A percentile compares a stretch with the other conserved stretches of the same genome.
Evolutionary conservation across 2,797 vertebrate genomes (phyloP).

Genomic region (Pelochelys cantorii): DNA sequence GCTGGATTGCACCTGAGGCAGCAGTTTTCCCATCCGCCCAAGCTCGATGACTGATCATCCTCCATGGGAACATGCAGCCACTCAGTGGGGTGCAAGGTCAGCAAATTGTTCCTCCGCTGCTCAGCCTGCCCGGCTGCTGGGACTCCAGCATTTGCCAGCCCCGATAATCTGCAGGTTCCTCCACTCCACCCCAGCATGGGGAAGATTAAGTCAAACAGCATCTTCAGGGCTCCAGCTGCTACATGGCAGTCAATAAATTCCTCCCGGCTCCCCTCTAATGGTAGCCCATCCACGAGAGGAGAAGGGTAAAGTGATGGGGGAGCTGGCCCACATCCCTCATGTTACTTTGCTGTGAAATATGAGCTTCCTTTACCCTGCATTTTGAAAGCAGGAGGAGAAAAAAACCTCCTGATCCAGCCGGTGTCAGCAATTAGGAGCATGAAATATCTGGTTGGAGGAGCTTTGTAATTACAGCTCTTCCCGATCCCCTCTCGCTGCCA

Average conservation of each 20-base stretch:
- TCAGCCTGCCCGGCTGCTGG: neutral
- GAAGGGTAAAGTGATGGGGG: neutral
- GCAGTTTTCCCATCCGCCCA: neutral
- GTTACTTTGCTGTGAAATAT: neutral
- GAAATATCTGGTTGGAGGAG: constrained; percentile 32
- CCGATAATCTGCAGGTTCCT: neutral
- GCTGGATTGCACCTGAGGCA: rapidly evolving
- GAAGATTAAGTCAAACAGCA: constrained; percentile 21
- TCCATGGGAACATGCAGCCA: neutral
- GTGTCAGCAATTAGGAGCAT: constrained; percentile 48
- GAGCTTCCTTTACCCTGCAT: constrained; percentile 13
- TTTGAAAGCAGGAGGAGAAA: constrained; percentile 2
- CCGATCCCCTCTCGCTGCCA: neutral
- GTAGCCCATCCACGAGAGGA: neutral
- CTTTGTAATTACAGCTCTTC: constrained; percentile 17
- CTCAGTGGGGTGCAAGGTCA: neutral
- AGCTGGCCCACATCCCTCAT: neutral
- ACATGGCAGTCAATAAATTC: neutral
- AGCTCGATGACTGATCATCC: neutral
- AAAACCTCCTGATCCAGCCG: constrained; percentile 5
- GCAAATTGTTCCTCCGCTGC: neutral
- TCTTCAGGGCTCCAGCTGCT: neutral
- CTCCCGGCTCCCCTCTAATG: neutral
- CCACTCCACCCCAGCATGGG: neutral
- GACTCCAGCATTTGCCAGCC: neutral